These are phyloP conservation scores for Cryptoblepharus egeriae DNA, from an alignment of 2,797 vertebrate species.

Conservation along the genomic window DNA sequence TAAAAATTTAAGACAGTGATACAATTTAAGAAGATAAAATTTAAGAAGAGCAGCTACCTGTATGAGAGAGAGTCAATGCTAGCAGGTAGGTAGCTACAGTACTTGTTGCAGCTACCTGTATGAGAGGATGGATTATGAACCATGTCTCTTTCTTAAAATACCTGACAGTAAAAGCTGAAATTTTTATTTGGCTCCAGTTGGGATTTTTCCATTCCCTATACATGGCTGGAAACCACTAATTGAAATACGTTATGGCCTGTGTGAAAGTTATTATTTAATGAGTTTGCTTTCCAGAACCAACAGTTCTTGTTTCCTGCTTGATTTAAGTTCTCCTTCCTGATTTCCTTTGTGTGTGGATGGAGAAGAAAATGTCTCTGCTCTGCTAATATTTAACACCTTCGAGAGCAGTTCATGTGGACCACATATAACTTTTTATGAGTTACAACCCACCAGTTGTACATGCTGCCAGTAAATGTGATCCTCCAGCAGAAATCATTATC, in stretches of 20 bases:
- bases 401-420: slow-evolving; percentile 34
- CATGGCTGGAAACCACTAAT: no score
- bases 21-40: no score
- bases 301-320: neutral
- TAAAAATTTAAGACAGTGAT: no score
- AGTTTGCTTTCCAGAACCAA: neutral
- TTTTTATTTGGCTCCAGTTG: no score
- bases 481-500: slow-evolving; percentile 37
- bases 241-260: neutral
- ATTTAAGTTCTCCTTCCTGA: slow-evolving; percentile 39
- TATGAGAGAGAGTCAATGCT: no score
- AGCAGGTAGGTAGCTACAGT: no score
- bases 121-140: no score
- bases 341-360: slow-evolving; percentile 2
- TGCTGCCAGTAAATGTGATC: slow-evolving; percentile 35
- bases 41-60: no score
- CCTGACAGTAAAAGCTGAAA: no score
- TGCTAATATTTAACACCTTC: slow-evolving; percentile 24
- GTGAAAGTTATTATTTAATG: neutral
- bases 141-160: no score
- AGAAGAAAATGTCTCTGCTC: slow-evolving; percentile 20
- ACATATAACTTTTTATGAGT: slow-evolving; percentile 48
- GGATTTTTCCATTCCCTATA: no score
- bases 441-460: slow-evolving; percentile 33
- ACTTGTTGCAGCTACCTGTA: no score